Evolutionary conservation across 2,113 vertebrate species (phyloP), one percentile per base, ranked within the genome.

Genomic region (Pelodiscus sinensis): DNA sequence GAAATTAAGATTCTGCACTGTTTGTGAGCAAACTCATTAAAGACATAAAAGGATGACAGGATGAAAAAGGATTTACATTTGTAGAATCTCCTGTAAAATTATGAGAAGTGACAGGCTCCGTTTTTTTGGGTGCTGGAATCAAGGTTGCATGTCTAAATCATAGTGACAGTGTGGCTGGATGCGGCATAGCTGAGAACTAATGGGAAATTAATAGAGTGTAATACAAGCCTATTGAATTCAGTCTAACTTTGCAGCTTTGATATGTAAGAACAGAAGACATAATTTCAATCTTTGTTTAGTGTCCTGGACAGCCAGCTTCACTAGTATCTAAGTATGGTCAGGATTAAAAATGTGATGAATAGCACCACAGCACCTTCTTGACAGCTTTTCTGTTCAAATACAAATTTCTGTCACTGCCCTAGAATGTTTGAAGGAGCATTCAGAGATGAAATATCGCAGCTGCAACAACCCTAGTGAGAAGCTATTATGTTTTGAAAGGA

Each of bases 301-400:
- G 94, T 96, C 97, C 97, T 97, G 96, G 97, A 96, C 97, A 98
- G 96, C 96, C 85, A 97, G 94, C 93, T 94, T 95, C 94, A 81
- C 94, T 97, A 96, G 94, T 87, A 96, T 98, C 97, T 97, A 95
- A 97, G 96, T 96, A 97, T 88, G 96, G 96, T 94, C 92, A 96
- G 97, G 97, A 98, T 98, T 98, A 97, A 97, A 98, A 97, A 97
- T 90, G 92, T 98, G 98, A 98, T 98, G 97, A 96, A 98, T 98
- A 96, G 95, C 94, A 92, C 81, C 87, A 95, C 56, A 94, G 90
- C 75, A 91, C 88, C 62, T 97, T 97, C 92, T 86, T 98, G 98
- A 98, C 98, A 98, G 97, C 92, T 98, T 98, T 98, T 98, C 97
- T 98, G 97, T 98, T 98, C 97, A 98, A 98, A 98, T 98, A 98